Base-by-base conservation (phyloP, 2,797 vertebrate species). In the Pyrrhura leucotis region DNA sequence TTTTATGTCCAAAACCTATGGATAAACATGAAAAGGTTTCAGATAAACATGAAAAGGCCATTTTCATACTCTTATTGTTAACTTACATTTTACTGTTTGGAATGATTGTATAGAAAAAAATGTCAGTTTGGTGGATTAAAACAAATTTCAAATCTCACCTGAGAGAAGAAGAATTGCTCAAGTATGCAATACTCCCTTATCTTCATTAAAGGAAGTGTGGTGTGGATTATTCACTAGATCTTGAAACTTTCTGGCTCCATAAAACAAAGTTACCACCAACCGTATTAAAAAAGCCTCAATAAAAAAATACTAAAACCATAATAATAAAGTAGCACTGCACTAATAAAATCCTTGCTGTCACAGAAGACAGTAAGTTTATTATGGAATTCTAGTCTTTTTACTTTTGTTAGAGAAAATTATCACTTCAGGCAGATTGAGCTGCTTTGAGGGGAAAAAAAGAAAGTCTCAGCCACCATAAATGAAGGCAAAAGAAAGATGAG, bases 111-210 rank as follows among this genome's bases (percentile, higher is more conserved):
- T 42, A 42, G 40, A 42, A 42, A 42, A 42, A 42, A 18, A 42
- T 42, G 40, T 42, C 40, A 42, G 18, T 42, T 42, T 42, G 40
- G 40, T 42, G 2, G 40, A 97, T 97, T 95, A 90, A 95, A 88
- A 54, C 83, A 76, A 95, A 95, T 95, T 71, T 92, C 69, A 93
- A 92, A 96, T 18, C 94, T 71, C 78, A 94, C 89, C 80, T 77
- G 67, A 88, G 86, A 89, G 92, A 94, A 92, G 69, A 54, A 90
- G 76, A 96, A 88, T 62, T 95, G 94, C 65, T 96, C 93, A 94
- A 93, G 91, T 96, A 92, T 95, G 86, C 83, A 85, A 75, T 84
- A 94, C 88, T 95, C 84, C 81, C 88, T 94, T 95, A 81, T 96
- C 95, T 92, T 97, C 93, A 97, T 95, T 95, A 95, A 95, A 95